Base-by-base conservation (phyloP, 2,113 vertebrate species). In the Saccopteryx leptura region DNA sequence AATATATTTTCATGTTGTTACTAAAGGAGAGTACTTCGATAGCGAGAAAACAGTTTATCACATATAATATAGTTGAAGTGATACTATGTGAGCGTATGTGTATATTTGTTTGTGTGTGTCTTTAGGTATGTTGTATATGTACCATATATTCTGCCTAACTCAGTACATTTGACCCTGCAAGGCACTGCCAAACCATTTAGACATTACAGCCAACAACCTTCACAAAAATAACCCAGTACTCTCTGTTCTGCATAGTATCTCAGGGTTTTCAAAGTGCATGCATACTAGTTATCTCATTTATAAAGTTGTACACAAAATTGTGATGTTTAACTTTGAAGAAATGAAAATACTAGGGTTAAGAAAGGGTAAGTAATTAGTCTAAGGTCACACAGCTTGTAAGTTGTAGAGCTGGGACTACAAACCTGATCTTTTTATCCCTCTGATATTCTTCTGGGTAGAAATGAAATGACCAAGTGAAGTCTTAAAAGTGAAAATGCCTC, bases 1-100 rank as follows among this genome's bases (percentile, higher is more conserved):
- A 82, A 82, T 66, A 6, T 76, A 54, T 84, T 50, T 84, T 79
- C 31, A 94, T 76, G 17, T 76, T 79, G 68, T 94, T 88, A 72
- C 26, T 26, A 85, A 11, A 24, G 33, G 10, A 88, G 8, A 89
- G 48, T 92, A 12, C 4, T 56, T 4, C 23, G 89, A 66, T 26
- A 82, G 18, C 3, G 21, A 82, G 26, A 63, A 65, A 72, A 26
- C 2, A 76, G 11, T 65, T 89, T 56, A 76, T 39, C 19, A 58
- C 5, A 65, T 46, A 68, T 90, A 81, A 76, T 58, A 87, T 80
- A 90, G 18, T 88, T 23, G n/a, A 2, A 0, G 1, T 48, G 2
- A 61, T 56, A 26, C 1, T 48, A 7, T 87, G 7, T 78, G 72
- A 66, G 28, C 83, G 56, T 63, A 10, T 60, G 12, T 48, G 3